Conservation (phyloP, 2,113 vertebrate genomes). For the Gadus chalcogrammus region DNA sequence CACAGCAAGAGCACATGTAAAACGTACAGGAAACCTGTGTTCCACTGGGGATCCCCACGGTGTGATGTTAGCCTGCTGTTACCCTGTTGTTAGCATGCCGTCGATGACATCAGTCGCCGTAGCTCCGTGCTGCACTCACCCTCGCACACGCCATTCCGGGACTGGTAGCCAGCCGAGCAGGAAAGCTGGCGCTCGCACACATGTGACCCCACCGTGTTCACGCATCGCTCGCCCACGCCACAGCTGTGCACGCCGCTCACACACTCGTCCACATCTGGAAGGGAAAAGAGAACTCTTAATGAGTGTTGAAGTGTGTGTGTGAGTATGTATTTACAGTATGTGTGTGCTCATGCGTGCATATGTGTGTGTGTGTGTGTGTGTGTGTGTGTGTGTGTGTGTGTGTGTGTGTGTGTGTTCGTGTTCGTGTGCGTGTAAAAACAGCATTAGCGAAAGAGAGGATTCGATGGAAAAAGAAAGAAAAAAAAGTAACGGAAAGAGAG, state of each 20-base stretch:
- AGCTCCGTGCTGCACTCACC: conserved; percentile 70
- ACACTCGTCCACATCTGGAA: conserved; percentile 88
- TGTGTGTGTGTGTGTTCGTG: conserved; percentile 10
- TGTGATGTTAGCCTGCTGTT: background rate
- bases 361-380: too few species aligned
- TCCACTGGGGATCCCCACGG: too few species aligned
- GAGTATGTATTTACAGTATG: conserved; percentile 2
- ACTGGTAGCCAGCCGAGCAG: conserved; percentile 79
- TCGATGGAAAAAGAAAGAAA: too few species aligned
- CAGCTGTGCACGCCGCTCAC: conserved; percentile 80
- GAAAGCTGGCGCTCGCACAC: conserved; percentile 76
- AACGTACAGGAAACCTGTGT: too few species aligned
- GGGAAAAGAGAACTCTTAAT: conserved; percentile 19
- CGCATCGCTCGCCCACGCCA: conserved; percentile 76
- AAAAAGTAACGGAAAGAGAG: too few species aligned
- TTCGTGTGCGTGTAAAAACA: background rate
- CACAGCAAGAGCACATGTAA: too few species aligned
- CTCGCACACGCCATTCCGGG: conserved; percentile 76
- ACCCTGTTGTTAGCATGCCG: background rate
- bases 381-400: background rate
- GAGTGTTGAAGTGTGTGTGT: conserved; percentile 3
- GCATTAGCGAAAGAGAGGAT: too few species aligned
- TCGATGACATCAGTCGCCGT: background rate
- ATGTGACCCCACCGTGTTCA: conserved; percentile 87
- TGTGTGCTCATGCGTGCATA: background rate